phyloP scores from a whole-genome alignment of 2,888 invertebrate species.

The Polymixis lichenea region DNA sequence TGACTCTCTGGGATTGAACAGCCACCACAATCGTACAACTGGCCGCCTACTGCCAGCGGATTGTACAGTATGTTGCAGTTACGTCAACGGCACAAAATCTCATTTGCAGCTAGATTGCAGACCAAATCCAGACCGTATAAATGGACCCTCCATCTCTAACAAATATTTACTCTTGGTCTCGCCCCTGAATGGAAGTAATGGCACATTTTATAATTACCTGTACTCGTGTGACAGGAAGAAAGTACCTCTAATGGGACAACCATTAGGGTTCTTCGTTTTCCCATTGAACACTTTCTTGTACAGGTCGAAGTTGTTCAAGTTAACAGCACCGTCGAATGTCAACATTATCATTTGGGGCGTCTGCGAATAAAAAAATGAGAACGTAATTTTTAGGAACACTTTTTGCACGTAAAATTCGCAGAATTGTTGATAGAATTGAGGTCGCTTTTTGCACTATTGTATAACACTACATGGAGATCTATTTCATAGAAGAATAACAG shows the following conservation, averaged over 20 bases:
- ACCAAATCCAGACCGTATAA: not conserved
- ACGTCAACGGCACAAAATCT: slow-evolving; percentile 1
- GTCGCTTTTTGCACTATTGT: slow-evolving; percentile 13
- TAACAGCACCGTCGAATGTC: slow-evolving; percentile 98
- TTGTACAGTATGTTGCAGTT: not conserved
- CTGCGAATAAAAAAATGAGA: slow-evolving; percentile 83
- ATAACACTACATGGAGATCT: not conserved
- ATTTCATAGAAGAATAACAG: slow-evolving; percentile 5
- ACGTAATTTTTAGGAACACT: slow-evolving; percentile 23
- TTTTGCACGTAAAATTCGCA: slow-evolving; percentile 22
- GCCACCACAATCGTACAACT: not conserved
- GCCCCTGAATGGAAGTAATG: slow-evolving; percentile 12
- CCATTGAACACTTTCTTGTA: slow-evolving; percentile 96
- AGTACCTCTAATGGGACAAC: slow-evolving; percentile 96
- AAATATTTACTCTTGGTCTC: slow-evolving; percentile 13
- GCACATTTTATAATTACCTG: slow-evolving; percentile 85
- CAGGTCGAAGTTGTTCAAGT: slow-evolving; percentile 96
- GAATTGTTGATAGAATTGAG: slow-evolving; percentile 15
- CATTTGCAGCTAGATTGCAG: slow-evolving; percentile 17
- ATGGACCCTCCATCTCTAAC: not conserved
- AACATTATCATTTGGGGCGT: slow-evolving; percentile 98
- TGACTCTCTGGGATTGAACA: not conserved
- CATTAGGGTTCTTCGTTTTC: slow-evolving; percentile 96
- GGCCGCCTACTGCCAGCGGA: not conserved
- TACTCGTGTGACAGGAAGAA: slow-evolving; percentile 98